Base-by-base conservation (phyloP, 2,797 vertebrate species). In the Squalus acanthias region DNA sequence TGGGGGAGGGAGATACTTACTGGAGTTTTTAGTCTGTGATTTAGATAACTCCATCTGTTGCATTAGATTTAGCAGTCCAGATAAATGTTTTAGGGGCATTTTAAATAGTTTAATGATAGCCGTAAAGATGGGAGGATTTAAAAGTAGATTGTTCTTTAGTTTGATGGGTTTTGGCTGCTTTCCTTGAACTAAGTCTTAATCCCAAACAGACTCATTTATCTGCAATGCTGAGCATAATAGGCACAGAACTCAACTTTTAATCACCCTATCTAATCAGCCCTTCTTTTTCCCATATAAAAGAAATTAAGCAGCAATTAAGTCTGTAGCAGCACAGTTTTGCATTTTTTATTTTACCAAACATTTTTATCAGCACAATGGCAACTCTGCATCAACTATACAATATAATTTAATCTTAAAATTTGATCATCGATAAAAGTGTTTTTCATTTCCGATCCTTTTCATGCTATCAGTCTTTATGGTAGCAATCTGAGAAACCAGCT, bases 41-140 rank as follows among this genome's bases (percentile, higher is more conserved):
- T 57, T 94, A 67, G 92, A 94, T 94, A 50, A 0, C 93, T 95
- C 67, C 67, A 95, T 50, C 93, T 95, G 93, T 53, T 70, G 65
- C 8, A 70, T 70, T 95, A 72, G 39, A 95, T 95, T 95, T 95
- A 95, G 67, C 67, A 50, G 39, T 29, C 39, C 9, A 50, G 67
- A 95, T 95, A 50, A 95, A 72, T 53, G 67, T 95, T 95, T 95
- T 50, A 50, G 39, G 69, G 39, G 3, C 39, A 39, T 72, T 95
- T 95, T 65, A 6, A 10, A 92, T 92, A 39, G 57, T 65, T 92
- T 70, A 70, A 95, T 95, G 67, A 72, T 50, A 15, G 39, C 5
- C 22, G 26, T 95, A 72, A 24, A 50, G 93, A 70, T 26, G 65
- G 93, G 65, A 69, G 57, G 29, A 91, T 91, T 91, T 91, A 91